These are phyloP conservation scores for Phylloscopus collybita DNA, from an alignment of 2,797 vertebrate genomes.

Conservation along the genomic window DNA sequence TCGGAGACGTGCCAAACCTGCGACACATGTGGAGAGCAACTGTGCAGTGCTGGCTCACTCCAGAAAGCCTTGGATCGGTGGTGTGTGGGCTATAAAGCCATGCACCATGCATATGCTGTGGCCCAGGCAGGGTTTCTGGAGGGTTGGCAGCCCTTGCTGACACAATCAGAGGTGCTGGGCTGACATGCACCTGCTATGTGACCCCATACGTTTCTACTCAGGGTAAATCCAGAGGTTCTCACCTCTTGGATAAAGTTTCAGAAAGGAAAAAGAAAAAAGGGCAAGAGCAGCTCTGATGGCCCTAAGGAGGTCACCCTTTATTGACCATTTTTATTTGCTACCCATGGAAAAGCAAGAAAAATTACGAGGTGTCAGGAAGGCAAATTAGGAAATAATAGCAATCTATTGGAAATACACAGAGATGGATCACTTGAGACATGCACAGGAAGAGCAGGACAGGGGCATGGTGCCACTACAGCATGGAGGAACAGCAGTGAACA, in stretches of 20 bases:
- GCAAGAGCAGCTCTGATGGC: background rate
- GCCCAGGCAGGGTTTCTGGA: background rate
- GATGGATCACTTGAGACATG: background rate
- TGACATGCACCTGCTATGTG: fast-evolving
- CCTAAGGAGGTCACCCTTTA: background rate
- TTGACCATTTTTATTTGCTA: background rate
- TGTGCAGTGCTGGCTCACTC: background rate
- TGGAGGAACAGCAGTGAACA: background rate
- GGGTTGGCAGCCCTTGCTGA: background rate
- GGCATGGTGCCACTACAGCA: background rate
- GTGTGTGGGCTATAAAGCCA: background rate
- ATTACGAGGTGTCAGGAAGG: background rate
- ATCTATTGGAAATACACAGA: background rate
- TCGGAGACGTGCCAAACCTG: slow-evolving; percentile 44
- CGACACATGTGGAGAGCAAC: slow-evolving; percentile 50
- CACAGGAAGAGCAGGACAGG: background rate
- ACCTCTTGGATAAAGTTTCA: background rate
- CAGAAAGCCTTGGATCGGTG: background rate
- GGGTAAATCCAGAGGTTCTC: background rate
- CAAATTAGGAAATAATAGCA: background rate
- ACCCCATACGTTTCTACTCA: background rate
- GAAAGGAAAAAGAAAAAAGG: background rate
- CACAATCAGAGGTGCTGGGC: background rate
- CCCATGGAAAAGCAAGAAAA: background rate
- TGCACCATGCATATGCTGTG: fast-evolving